Percentiles rank a stretch among this genome's conserved stretches.
Evolutionary conservation across 1,140 invertebrate species (phyloP).

Genomic region (Nymphalis io): DNA sequence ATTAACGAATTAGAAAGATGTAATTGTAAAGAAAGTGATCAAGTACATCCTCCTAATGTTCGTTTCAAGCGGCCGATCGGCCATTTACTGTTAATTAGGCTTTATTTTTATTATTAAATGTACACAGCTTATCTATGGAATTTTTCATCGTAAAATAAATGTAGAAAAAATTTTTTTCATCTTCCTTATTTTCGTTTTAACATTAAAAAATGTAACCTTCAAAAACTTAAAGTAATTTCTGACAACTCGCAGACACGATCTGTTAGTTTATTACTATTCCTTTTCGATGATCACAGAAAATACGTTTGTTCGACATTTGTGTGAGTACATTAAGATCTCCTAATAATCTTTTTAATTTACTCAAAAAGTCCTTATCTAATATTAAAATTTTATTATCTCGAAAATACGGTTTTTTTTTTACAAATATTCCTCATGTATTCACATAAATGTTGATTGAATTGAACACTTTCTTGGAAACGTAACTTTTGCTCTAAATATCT

Average conservation of each 20-base stretch:
- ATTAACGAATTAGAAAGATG: conserved; percentile 47
- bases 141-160: conserved; percentile 77
- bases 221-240: conserved; percentile 50
- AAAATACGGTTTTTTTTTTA: conserved; percentile 66
- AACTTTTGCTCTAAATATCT: conserved; percentile 73
- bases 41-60: conserved; percentile 39
- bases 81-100: conserved; percentile 65
- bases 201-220: conserved; percentile 73
- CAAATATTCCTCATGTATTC: conserved; percentile 44
- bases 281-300: conserved; percentile 76
- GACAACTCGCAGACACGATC: conserved; percentile 36
- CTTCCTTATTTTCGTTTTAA: conserved; percentile 55
- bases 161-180: conserved; percentile 64
- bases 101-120: conserved; percentile 71
- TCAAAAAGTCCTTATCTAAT: conserved; percentile 57
- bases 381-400: conserved; percentile 63
- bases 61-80: conserved; percentile 43
- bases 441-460: conserved; percentile 52
- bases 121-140: conserved; percentile 78
- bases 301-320: conserved; percentile 45
- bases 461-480: conserved; percentile 79
- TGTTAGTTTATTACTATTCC: conserved; percentile 64
- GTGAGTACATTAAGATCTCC: conserved; percentile 27
- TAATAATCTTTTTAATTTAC: conserved; percentile 51
- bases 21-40: conserved; percentile 26